A percentile compares a stretch with the other conserved stretches of the same genome.
These are phyloP conservation scores for Pseudocheirus occidentalis DNA, from an alignment of 2,797 vertebrate genomes.

Conservation along the genomic window DNA sequence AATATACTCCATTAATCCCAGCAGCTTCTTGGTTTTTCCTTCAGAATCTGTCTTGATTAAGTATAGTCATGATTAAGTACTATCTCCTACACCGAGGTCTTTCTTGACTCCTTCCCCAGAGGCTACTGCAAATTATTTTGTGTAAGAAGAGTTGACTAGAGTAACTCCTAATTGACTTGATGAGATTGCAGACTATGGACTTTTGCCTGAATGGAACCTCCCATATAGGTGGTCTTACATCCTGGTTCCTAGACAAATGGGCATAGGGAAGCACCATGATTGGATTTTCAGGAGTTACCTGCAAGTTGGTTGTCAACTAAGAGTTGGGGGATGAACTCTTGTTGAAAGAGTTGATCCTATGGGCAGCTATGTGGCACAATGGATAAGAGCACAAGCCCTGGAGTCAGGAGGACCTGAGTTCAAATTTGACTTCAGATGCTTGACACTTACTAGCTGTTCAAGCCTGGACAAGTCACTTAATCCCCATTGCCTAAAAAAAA, in stretches of 20 bases:
- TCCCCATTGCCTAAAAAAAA: too few relatives aligned
- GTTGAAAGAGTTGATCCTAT: background rate
- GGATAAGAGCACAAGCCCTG: too few relatives aligned
- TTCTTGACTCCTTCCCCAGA: background rate
- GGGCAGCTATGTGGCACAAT: too few relatives aligned
- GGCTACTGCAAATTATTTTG: background rate
- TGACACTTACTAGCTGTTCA: too few relatives aligned
- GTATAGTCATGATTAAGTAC: background rate
- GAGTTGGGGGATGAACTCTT: background rate
- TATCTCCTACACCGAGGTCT: background rate
- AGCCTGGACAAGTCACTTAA: too few relatives aligned
- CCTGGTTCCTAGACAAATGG: background rate
- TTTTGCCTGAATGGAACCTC: background rate
- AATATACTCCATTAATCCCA: background rate
- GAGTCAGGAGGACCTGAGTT: too few relatives aligned
- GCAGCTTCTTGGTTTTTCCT: background rate
- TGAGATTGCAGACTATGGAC: background rate
- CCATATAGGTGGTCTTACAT: background rate
- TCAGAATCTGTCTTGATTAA: background rate
- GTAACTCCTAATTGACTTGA: background rate
- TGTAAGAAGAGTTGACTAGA: background rate
- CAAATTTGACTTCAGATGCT: too few relatives aligned
- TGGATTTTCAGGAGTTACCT: background rate
- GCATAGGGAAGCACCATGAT: background rate
- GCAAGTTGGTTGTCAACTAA: background rate